Conservation (phyloP, 2,797 vertebrate genomes). For the Arctocebus calabarensis region DNA sequence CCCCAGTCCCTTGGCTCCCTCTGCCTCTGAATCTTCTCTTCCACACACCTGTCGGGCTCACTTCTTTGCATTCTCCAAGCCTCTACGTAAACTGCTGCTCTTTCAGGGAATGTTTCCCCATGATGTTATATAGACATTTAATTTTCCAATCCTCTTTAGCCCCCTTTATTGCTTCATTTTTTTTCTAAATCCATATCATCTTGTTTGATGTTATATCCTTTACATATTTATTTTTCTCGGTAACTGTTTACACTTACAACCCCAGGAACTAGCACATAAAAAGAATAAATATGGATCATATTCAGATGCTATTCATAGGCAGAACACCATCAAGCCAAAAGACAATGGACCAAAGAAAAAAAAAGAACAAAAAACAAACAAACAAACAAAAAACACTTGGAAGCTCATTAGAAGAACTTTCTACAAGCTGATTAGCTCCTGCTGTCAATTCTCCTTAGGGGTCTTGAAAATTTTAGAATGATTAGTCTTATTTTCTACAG, state of each 20-base stretch:
- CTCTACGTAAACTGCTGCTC: not conserved
- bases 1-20: not conserved
- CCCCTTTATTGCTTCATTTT: not conserved
- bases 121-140: not conserved
- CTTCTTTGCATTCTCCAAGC: not conserved
- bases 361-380: not conserved
- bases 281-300: not conserved
- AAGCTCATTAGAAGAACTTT: constrained; percentile 44
- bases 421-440: constrained; percentile 31
- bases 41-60: rapidly evolving
- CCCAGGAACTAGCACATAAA: not conserved
- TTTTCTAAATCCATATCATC: not conserved
- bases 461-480: constrained; percentile 43
- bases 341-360: not conserved
- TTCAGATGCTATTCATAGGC: constrained; percentile 31
- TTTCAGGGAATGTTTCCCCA: not conserved
- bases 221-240: not conserved
- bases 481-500: constrained; percentile 35
- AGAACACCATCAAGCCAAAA: not conserved
- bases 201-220: not conserved
- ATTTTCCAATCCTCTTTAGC: not conserved
- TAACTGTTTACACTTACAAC: not conserved
- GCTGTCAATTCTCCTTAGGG: constrained; percentile 28
- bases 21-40: not conserved
- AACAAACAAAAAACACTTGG: not conserved